Evolutionary conservation across 2,888 invertebrate genomes (phyloP).

Genomic region (Agrotis clavis): DNA sequence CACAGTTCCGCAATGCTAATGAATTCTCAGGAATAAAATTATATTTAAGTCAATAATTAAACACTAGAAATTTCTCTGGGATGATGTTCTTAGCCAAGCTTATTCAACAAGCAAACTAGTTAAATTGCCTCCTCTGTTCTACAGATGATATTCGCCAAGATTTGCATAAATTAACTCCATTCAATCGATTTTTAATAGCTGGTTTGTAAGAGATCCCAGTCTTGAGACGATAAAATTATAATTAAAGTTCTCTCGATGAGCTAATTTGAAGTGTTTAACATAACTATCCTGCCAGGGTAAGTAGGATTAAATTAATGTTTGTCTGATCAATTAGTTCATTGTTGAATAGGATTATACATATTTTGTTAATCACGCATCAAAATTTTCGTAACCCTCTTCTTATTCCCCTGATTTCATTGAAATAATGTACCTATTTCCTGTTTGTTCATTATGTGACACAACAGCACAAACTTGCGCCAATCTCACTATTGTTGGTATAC

Average conservation of each 20-base stretch:
- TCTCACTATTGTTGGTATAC: slow-evolving; percentile 54
- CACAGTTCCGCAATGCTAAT: slow-evolving; percentile 12
- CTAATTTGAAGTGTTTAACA: slow-evolving; percentile 23
- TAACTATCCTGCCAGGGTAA: slow-evolving; percentile 19
- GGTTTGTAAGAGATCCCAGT: slow-evolving; percentile 16
- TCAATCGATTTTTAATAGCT: slow-evolving; percentile 52
- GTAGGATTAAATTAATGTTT: slow-evolving; percentile 21
- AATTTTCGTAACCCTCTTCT: not conserved
- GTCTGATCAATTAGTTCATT: slow-evolving; percentile 13
- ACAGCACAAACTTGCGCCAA: slow-evolving; percentile 46
- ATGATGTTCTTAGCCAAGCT: slow-evolving; percentile 15
- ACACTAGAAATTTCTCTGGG: slow-evolving; percentile 19
- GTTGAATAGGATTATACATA: not conserved
- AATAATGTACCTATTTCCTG: slow-evolving; percentile 30
- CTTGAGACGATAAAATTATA: slow-evolving; percentile 26
- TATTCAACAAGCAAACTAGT: slow-evolving; percentile 54
- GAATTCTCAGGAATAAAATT: slow-evolving; percentile 33
- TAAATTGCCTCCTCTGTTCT: slow-evolving; percentile 48
- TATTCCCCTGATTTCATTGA: not conserved
- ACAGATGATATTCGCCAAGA: slow-evolving; percentile 50
- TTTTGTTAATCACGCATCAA: not conserved
- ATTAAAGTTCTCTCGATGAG: slow-evolving; percentile 32
- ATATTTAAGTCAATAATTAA: slow-evolving; percentile 28
- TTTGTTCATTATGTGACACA: slow-evolving; percentile 35
- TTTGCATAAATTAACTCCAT: slow-evolving; percentile 53